These are phyloP conservation scores for Lycodopsis pacificus DNA, from an alignment of 2,797 vertebrate species.

Conservation along the genomic window DNA sequence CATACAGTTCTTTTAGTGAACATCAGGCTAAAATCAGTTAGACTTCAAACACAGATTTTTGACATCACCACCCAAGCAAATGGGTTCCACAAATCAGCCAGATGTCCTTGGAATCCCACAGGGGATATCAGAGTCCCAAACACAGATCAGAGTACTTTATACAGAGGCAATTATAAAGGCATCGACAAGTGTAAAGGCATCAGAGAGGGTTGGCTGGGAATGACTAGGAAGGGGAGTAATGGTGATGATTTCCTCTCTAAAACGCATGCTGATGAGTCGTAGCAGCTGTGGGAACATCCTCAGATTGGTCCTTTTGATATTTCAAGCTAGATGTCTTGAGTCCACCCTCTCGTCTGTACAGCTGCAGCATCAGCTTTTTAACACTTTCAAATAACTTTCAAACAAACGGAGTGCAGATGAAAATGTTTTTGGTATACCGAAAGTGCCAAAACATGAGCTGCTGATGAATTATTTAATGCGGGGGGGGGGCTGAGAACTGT, in stretches of 20 bases:
- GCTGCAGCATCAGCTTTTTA: slow-evolving; percentile 57
- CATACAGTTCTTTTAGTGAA: background rate
- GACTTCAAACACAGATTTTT: slow-evolving; percentile 32
- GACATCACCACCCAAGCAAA: slow-evolving; percentile 37
- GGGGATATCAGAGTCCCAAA: slow-evolving; percentile 40
- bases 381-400: slow-evolving; percentile 22
- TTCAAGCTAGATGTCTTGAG: slow-evolving; percentile 35
- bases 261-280: slow-evolving; percentile 54
- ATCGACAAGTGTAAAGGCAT: slow-evolving; percentile 30
- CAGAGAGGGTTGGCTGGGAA: slow-evolving; percentile 55
- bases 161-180: slow-evolving; percentile 42
- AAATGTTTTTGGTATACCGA: slow-evolving; percentile 1
- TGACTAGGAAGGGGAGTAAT: slow-evolving; percentile 53
- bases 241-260: slow-evolving; percentile 67
- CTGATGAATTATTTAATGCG: slow-evolving; percentile 43
- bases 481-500: slow-evolving; percentile 16
- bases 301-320: slow-evolving; percentile 45
- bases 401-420: slow-evolving; percentile 8
- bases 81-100: slow-evolving; percentile 63
- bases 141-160: slow-evolving; percentile 42
- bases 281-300: slow-evolving; percentile 69
- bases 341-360: slow-evolving; percentile 34
- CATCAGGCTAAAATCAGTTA: slow-evolving; percentile 15
- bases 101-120: slow-evolving; percentile 66
- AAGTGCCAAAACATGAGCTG: slow-evolving; percentile 44